Base-by-base conservation (phyloP, 2,797 vertebrate genomes). In the Rhyacichthys aspro region DNA sequence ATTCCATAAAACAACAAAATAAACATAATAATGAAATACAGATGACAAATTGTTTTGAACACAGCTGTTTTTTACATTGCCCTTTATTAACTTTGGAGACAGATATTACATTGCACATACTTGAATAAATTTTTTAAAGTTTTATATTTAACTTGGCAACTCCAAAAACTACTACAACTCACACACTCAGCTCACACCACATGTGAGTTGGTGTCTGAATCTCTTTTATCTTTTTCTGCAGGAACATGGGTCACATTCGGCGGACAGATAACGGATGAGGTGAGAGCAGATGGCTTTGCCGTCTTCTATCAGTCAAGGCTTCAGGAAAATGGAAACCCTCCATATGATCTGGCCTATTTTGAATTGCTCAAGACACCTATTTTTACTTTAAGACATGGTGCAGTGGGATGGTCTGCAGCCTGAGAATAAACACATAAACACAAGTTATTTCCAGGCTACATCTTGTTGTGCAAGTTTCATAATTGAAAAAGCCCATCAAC, bases 181-280 rank as follows among this genome's bases (percentile, higher is more conserved):
- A 53, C 12, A 36, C 47, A 28, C 18, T 55, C 15, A 15, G 28
- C 53, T 17, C 55, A 42, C 1, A 48, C 16, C 1, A 48, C 16
- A 14, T 32, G 23, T 61, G 41, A 78, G 57, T 67, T 64, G 72
- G 41, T 73, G 53, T 62, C 63, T 72, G 53, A 75, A 9, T 36
- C 48, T 65, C 17, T 66, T 47, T 39, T 84, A 57, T 78, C 57
- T 1, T 36, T 55, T 46, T 79, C 68, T 56, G 28, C 11, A 91
- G 97, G 97, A 88, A 99, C 97, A 88, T 99, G 97, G 97, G 97
- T 99, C 89, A 99, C 97, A 1, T 99, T 99, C 0, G 97, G 97
- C 38, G 97, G 97, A 72, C 97, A 99, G 90, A 95, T 99, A 88
- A 98, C 97, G 0, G 97, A 99, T 1, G 97, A 99, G 95, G 97